Evolutionary conservation across 2,113 vertebrate genomes (phyloP), one percentile per base, ranked within the genome.

Genomic region (Garra rufa): DNA sequence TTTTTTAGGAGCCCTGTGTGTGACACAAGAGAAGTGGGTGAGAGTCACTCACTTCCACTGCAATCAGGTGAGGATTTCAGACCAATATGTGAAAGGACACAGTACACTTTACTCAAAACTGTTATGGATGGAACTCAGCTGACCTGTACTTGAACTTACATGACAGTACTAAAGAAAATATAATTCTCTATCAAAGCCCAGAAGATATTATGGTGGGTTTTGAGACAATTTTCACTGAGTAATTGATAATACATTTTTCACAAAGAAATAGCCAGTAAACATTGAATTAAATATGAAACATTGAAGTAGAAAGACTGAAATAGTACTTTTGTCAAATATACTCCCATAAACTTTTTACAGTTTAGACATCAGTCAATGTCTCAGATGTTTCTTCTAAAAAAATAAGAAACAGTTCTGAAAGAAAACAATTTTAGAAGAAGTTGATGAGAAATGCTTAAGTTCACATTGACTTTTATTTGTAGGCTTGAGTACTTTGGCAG

Each of bases 1-100:
- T 83, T 78, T 82, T 90, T 91, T 85, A 91, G 87, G 86, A 90
- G 88, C 82, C 90, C 90, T 91, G 85, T 59, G 82, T 83, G 80
- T 73, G 83, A 88, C 76, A 83, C 61, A 83, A 88, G 69, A 82
- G 52, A 84, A 46, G 67, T 24, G 9, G 59, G 83, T 81, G 74
- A 82, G 78, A 75, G 70, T 83, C 57, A 79, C 75, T 84, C 74
- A 76, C 52, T 82, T 85, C 21, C 73, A 78, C 34, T 38, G 14
- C 19, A 77, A 50, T 41, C 65, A 55, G 59, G n/a, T 43, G 73
- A 70, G 73, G 52, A 52, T 63, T 65, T 41, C 30, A 76, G n/a
- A 67, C 24, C 28, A 52, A n/a, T 30, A 41, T 55, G 21, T 7
- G 38, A 76, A 83, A 83, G 19, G 14, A 76, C 24, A 83, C 38